Evolutionary conservation across 2,888 invertebrate genomes (phyloP), one percentile per base, ranked within the genome.

Genomic region (Leptopilina drosophilae): DNA sequence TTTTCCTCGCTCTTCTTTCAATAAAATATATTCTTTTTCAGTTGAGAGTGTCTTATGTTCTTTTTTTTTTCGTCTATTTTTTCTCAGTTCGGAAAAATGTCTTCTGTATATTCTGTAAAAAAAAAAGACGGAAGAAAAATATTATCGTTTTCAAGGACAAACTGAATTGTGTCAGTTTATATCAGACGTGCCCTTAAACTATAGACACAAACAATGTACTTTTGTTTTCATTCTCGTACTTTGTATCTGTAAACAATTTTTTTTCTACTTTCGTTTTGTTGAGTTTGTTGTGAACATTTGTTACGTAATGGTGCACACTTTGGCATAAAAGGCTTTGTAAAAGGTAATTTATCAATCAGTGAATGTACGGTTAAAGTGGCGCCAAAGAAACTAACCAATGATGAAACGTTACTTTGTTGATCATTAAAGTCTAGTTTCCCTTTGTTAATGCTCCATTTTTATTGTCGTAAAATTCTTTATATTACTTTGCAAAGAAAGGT

Each of bases 281-380:
- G 8, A 20, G 15, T 62, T 62, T 59, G 15, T 59, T 62, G 62
- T 62, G 62, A 62, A 62, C 62, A 62, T 62, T 62, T 62, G 62
- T 62, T 62, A 62, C 62, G 62, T 62, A 62, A 62, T 20, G 20
- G 3, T 62, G 62, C 15, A 62, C 62, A 62, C 62, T 62, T 62
- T 62, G 62, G 20, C 20, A 62, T 62, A 62, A 62, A 62, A 62
- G 62, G 20, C 62, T 20, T 62, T 62, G 62, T 62, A 20, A 20
- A 62, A 62, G 62, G 7, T 62, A 62, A 62, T 62, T 62, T 62
- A 62, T 62, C 62, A 20, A 62, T 62, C 62, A 62, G 59, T 59
- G 59, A 59, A 62, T 62, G 62, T 62, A 9, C 20, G 20, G 62
- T 62, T 15, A 62, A 62, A 62, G 20, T 62, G 62, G 62, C 62